Conservation (phyloP, 2,797 vertebrate genomes). For the Podarcis lilfordi region DNA sequence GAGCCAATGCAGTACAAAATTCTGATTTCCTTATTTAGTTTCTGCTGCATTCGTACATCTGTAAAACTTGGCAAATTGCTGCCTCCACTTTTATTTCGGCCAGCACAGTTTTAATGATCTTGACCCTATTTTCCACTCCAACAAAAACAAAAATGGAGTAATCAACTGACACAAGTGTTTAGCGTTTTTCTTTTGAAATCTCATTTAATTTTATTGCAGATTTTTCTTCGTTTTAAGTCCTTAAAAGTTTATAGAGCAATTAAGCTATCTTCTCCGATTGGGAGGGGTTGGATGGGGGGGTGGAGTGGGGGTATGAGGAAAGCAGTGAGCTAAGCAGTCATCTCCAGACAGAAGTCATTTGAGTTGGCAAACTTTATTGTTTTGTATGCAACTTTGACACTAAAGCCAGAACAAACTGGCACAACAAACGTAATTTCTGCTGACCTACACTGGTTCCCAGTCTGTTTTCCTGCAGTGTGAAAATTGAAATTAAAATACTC, state of each 20-base stretch:
- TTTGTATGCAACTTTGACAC: neutral
- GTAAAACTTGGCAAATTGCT: constrained; percentile 55
- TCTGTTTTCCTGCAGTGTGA: neutral
- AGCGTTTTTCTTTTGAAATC: constrained; percentile 73
- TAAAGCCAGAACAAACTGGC: neutral
- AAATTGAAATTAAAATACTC: neutral
- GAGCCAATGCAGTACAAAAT: too few species aligned
- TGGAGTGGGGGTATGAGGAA: constrained; percentile 49
- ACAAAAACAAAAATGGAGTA: constrained; percentile 43
- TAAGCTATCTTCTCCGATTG: constrained; percentile 64
- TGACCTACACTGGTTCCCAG: neutral
- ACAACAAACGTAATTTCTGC: neutral
- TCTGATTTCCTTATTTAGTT: constrained; percentile 29
- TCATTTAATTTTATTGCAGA: constrained; percentile 78
- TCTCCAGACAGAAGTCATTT: constrained; percentile 66
- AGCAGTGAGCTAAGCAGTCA: constrained; percentile 61
- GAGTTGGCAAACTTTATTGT: neutral
- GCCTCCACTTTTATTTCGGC: constrained; percentile 50
- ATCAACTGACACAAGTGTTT: constrained; percentile 67
- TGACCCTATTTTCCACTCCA: constrained; percentile 68
- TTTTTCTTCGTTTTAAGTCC: constrained; percentile 63
- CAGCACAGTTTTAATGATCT: constrained; percentile 51
- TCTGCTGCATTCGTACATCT: constrained; percentile 36
- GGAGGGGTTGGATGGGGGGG: neutral
- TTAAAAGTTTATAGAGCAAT: constrained; percentile 76